Base-by-base conservation (phyloP, 2,797 vertebrate species). In the Geotrypetes seraphini region DNA sequence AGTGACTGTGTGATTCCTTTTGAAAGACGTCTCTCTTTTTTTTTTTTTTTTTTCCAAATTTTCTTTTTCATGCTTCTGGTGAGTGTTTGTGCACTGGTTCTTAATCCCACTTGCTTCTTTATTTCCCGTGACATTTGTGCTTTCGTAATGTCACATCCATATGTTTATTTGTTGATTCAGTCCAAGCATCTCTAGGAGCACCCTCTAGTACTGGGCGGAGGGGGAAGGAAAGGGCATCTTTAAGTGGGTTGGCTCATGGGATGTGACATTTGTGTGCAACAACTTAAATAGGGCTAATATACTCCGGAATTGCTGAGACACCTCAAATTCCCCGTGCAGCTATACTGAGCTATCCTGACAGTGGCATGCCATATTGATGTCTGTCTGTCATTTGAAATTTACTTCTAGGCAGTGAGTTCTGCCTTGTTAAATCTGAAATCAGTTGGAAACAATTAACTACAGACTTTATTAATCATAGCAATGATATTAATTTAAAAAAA, bases 231-330 rank as follows among this genome's bases (percentile, higher is more conserved):
- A 55, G 51, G 17, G 50, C n/a, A 54, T 63, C 63, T 63, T 56
- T 61, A 63, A 63, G 69, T 53, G 43, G 58, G 41, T 60, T 56
- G 25, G 59, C 63, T 78, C 72, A 72, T 73, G 67, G 63, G 75
- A 72, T 78, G 79, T 83, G 77, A 79, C 81, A 81, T 81, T 72
- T 64, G 72, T 78, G 73, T 69, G 52, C 77, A 57, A 64, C 51
- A 61, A 83, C 83, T 84, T 83, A 69, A 69, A 73, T 75, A 83
- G 73, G 86, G 74, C 75, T 85, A 88, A 85, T 90, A 89, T 91
- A 89, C 88, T 91, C 86, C 88, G 83, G 85, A 82, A 86, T 73
- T 80, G 60, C 58, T 47, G 24, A 64, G 51, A 59, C 46, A 31
- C 47, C 40, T 36, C 33, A 28, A 21, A 40, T 58, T 69, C 62